Evolutionary conservation across 2,888 invertebrate species (phyloP).

Genomic region (Idaea straminata): DNA sequence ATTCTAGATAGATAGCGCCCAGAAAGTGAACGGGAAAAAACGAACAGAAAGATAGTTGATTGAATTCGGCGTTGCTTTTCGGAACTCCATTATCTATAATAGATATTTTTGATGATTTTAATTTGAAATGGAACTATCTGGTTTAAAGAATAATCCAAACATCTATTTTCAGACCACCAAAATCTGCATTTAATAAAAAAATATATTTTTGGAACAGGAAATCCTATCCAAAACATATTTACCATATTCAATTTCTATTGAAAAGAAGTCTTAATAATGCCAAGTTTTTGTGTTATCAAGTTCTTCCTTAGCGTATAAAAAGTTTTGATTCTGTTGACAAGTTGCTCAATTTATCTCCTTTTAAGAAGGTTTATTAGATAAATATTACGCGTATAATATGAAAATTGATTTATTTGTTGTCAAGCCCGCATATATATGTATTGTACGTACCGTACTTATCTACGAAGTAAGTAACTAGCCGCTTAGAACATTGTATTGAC

Average conservation of each 20-base stretch:
- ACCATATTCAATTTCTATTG: not conserved
- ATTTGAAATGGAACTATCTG: too few relatives aligned
- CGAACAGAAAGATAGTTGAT: too few relatives aligned
- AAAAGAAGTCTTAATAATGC: slow-evolving; percentile 2
- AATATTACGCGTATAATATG: slow-evolving; percentile 12
- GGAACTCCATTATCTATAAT: too few relatives aligned
- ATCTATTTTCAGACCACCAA: not conserved
- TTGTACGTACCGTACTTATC: slow-evolving; percentile 26
- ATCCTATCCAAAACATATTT: not conserved
- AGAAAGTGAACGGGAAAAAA: too few relatives aligned
- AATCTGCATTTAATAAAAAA: not conserved
- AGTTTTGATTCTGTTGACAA: not conserved
- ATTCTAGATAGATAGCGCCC: not conserved
- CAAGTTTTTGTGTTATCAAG: slow-evolving; percentile 1
- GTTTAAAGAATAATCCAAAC: too few relatives aligned
- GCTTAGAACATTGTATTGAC: slow-evolving; percentile 45
- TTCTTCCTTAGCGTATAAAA: slow-evolving; percentile 2
- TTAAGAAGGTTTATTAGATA: slow-evolving; percentile 6
- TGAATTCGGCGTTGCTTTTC: too few relatives aligned
- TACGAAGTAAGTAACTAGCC: slow-evolving; percentile 37
- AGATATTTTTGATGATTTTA: too few relatives aligned
- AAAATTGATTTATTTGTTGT: slow-evolving; percentile 29
- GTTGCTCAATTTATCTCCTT: slow-evolving; percentile 3
- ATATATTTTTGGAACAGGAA: slow-evolving; percentile 4
- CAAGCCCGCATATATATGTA: slow-evolving; percentile 40